Base-by-base conservation (phyloP, 2,113 vertebrate genomes). In the Fregetta grallaria region DNA sequence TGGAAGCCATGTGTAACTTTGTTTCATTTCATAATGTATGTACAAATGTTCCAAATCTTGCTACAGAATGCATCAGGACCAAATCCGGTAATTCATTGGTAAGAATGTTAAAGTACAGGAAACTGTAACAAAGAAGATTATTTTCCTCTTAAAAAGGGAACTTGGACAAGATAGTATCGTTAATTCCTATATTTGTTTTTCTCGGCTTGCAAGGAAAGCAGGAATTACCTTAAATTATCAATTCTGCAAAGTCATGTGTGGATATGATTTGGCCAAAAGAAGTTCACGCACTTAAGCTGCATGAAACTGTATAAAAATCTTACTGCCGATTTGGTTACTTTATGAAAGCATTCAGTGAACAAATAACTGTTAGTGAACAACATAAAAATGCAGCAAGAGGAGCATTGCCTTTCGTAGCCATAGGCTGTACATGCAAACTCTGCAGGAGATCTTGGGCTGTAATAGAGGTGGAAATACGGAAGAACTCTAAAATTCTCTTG, bases 41-140 rank as follows among this genome's bases (percentile, higher is more conserved):
- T 70, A 44, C 29, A 30, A 62, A 63, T 88, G 79, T 92, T 94
- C 53, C 63, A 71, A 47, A 66, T 72, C 34, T 90, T 92, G 42
- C 47, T 79, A 11, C 38, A 73, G 75, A 88, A 61, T 92, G 34
- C 78, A 88, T 90, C 74, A 62, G 74, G 42, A 66, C 45, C 45
- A 76, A 73, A 86, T 92, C 70, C 1, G 2, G 73, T 55, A 56
- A 87, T 87, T 91, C 66, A 68, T 10, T 34, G 49, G 49, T 78
- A 75, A 89, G 73, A 79, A 85, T 65, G 65, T 71, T 85, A 9
- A 84, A 82, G 73, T 87, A 93, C 80, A 93, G 87, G 93, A 90
- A 96, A 45, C 15, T 61, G 26, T 94, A 82, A 91, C 73, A 92
- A 78, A 82, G 71, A 85, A 30, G 56, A 84, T 92, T 84, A 72